Evolutionary conservation across 2,797 vertebrate genomes (phyloP), one percentile per base, ranked within the genome.

Genomic region (Sebastes hubbsi): DNA sequence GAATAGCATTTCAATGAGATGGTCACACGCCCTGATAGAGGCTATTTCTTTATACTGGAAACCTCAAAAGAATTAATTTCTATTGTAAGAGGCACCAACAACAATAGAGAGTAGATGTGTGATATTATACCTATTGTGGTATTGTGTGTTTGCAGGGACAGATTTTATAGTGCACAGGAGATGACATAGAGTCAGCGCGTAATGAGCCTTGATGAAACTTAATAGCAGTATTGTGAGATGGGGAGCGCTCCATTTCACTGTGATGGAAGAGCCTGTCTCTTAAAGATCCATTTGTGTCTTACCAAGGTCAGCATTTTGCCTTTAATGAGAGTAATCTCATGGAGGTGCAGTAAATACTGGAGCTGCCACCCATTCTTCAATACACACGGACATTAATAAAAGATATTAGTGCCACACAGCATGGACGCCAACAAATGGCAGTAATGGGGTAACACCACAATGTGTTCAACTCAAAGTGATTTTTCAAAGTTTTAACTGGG

Each of bases 131-230:
- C 72, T 73, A 55, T 84, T 78, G 70, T 80, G 78, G 66, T 49
- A 32, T 72, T 75, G 74, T 82, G 58, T 85, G 81, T 84, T 90
- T 87, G 83, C 65, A 77, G 76, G 80, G 34, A 77, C 49, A 78
- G 78, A 86, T 86, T 87, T 82, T 80, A 86, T 75, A 65, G 78
- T 75, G 82, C 87, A 74, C 80, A 70, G 80, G 87, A 84, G 88
- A 92, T 89, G 91, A 89, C 88, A 90, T 65, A 64, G 78, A 91
- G 72, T 88, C 90, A 80, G 88, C 88, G 91, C 87, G 88, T 93
- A 92, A 93, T 92, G 89, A 92, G 92, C 76, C 92, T 88, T 93
- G 90, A 93, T 92, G 91, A 88, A 94, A 93, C 92, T 89, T 94
- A 93, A 94, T 95, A 93, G 90, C 90, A 80, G 89, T 77, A 84